phyloP scores from a whole-genome alignment of 2,797 vertebrate species.

The Hyperoplus immaculatus region DNA sequence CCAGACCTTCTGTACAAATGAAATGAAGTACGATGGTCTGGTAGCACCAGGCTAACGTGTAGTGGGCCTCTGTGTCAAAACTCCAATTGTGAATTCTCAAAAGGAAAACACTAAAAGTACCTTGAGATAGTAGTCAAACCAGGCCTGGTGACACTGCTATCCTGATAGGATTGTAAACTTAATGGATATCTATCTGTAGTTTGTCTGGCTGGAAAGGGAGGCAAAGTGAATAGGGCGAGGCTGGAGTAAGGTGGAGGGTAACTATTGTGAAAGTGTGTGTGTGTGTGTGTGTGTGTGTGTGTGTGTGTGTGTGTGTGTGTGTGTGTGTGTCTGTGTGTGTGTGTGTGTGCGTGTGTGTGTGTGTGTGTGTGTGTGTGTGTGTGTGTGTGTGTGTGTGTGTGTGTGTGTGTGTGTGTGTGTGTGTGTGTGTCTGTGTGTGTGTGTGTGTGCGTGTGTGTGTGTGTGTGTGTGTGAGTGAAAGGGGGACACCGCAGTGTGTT shows the following conservation, averaged over 20 bases:
- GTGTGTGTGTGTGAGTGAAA: constrained; percentile 33
- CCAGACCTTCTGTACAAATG: too few species aligned
- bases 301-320: constrained; percentile 44
- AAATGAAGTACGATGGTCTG: too few species aligned
- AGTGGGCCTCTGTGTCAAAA: neutral
- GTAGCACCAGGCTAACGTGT: too few species aligned
- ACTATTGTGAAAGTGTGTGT: constrained; percentile 47
- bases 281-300: constrained; percentile 31
- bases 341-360: constrained; percentile 47
- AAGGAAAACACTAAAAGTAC: neutral
- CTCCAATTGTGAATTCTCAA: neutral
- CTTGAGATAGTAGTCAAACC: neutral
- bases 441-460: constrained; percentile 52
- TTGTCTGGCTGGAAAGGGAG: constrained; percentile 1
- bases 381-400: constrained; percentile 47
- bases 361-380: constrained; percentile 51
- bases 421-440: constrained; percentile 43
- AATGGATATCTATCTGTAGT: neutral
- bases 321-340: constrained; percentile 43
- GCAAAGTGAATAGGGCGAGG: neutral
- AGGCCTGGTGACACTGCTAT: neutral
- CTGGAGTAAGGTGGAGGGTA: constrained; percentile 5
- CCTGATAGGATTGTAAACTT: constrained; percentile 4
- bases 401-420: constrained; percentile 41
- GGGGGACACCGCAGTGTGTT: constrained; percentile 56